Evolutionary conservation across 1,140 invertebrate species (phyloP).

Genomic region (Drosophila setifemur): DNA sequence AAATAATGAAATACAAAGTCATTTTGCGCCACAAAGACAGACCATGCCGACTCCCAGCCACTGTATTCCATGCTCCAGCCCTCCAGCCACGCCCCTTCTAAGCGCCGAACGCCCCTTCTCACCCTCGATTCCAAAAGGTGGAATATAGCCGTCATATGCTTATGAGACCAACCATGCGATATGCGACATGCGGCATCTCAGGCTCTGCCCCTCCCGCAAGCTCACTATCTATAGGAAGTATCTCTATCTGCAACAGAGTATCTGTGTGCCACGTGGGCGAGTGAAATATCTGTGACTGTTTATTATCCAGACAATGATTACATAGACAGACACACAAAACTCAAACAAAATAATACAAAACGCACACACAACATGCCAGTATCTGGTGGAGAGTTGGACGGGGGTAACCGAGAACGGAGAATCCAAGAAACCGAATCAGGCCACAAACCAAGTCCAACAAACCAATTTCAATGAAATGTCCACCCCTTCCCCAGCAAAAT

Average conservation of each 20-base stretch:
- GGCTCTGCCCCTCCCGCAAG: no score
- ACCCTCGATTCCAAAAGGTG: neutral
- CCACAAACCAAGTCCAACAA: slow-evolving; percentile 1
- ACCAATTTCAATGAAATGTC: no score
- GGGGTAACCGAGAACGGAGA: no score
- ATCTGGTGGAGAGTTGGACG: no score
- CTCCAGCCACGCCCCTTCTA: neutral
- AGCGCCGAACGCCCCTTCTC: neutral
- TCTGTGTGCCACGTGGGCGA: slow-evolving; percentile 1
- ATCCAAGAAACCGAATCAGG: slow-evolving; percentile 14
- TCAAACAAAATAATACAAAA: neutral
- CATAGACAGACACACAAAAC: slow-evolving; percentile 2
- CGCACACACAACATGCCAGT: no score
- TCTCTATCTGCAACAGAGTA: slow-evolving; percentile 5
- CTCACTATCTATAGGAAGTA: neutral
- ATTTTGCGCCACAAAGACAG: slow-evolving; percentile 59
- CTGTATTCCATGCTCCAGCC: slow-evolving; percentile 1
- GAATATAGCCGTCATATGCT: slow-evolving; percentile 17
- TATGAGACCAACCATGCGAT: slow-evolving; percentile 9
- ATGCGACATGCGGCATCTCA: no score
- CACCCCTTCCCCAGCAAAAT: no score
- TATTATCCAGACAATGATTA: slow-evolving; percentile 60
- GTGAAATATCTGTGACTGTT: slow-evolving; percentile 43
- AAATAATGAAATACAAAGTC: slow-evolving; percentile 76
- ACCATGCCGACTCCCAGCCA: slow-evolving; percentile 46